Base-by-base conservation (phyloP, 1,140 invertebrate genomes). In the Megalopta genalis region DNA sequence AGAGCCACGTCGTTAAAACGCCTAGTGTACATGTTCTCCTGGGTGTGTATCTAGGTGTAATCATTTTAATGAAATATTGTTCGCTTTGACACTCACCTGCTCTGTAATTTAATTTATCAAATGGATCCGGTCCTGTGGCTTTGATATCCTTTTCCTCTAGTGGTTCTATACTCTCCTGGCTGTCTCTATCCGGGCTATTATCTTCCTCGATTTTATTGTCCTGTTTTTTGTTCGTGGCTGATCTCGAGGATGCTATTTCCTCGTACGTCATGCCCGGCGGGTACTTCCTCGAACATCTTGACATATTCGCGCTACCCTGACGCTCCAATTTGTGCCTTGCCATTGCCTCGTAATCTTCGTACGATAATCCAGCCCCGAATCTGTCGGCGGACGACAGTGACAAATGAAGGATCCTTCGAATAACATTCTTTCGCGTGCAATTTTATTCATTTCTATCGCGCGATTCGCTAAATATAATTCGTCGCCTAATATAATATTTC, bases 51-150 rank as follows among this genome's bases (percentile, higher is more conserved):
- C 9, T 60, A 0, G 2, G 12, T 37, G 4, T 1, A 27, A 32
- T 7, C 0, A 16, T 14, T 14, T 1, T 16, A 52, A 10, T 12
- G 3, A 16, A 25, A 25, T 2, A 18, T 59, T 32, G 32, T 32
- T 9, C 9, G 18, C 9, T 18, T 77, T 63, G 75, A 73, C 9
- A 67, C 89, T 92, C 80, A 94, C 93, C 93, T 78, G 88, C 90
- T 90, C 90, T 93, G 69, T 92, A 92, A 83, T 93, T 92, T 6
- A 94, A 88, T 90, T 94, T 94, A 23, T 94, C 94, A 49, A 93
- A 94, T 25, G 93, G 93, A 86, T 94, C 94, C 1, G 92, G 93
- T 21, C 93, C 94, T 46, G 91, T 93, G 3, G 93, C 93, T 76
- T 92, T 93, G 49, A 93, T 88, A 75, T 94, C 93, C 57, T 92